phyloP scores from a whole-genome alignment of 2,888 invertebrate species.

The Melieria omissa region DNA sequence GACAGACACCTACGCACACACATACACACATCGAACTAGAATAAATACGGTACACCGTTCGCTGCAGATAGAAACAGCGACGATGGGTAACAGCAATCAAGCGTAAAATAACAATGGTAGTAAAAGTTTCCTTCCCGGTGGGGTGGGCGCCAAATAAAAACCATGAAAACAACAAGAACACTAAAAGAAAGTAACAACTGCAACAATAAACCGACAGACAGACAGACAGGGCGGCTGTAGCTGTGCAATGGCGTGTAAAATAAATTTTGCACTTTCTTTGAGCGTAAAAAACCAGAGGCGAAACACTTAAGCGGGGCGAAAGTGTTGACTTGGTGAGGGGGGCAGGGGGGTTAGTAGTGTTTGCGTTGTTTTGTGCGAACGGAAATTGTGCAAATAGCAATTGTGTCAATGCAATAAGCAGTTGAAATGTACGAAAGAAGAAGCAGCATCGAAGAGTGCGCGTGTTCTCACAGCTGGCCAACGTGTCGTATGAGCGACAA shows the following conservation, averaged over 20 bases:
- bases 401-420: slow-evolving; percentile 11
- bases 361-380: neutral
- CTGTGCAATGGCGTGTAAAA: neutral
- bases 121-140: neutral
- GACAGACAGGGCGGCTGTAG: no score
- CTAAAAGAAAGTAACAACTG: no score
- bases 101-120: slow-evolving; percentile 25
- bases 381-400: slow-evolving; percentile 16
- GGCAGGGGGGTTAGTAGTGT: no score
- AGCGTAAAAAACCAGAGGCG: neutral
- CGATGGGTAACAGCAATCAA: slow-evolving; percentile 10
- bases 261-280: slow-evolving; percentile 1
- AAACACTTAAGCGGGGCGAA: neutral
- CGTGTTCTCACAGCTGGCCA: no score
- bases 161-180: neutral
- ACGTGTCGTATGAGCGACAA: no score
- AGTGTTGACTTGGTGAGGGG: neutral
- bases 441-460: neutral
- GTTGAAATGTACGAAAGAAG: slow-evolving; percentile 8
- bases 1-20: slow-evolving; percentile 1
- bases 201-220: no score
- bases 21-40: neutral
- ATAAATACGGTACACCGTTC: neutral
- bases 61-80: neutral
- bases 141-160: no score